phyloP scores from a whole-genome alignment of 35 echinoderm and acorn worm genomes.

The Eucidaris tribuloides region DNA sequence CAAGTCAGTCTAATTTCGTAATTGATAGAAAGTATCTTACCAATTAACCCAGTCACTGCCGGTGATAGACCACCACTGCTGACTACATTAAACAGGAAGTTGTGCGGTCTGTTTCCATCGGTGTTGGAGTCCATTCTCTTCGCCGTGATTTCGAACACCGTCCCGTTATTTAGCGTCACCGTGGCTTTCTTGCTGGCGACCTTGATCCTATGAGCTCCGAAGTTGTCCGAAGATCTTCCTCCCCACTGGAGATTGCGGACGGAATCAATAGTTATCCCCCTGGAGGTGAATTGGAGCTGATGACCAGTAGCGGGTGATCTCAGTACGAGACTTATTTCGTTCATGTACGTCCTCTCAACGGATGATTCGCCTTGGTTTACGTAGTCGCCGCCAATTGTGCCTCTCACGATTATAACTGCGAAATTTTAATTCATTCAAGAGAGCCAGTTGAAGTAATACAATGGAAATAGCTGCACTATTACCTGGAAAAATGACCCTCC shows the following conservation, averaged over 20 bases:
- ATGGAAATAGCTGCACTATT: too few relatives aligned
- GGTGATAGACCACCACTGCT: not conserved
- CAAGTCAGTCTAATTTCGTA: not conserved
- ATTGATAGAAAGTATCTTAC: not conserved
- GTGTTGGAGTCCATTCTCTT: not conserved
- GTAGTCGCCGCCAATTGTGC: not conserved
- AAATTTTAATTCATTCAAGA: too few relatives aligned
- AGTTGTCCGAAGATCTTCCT: not conserved
- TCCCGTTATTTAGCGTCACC: not conserved
- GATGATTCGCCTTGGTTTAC: not conserved
- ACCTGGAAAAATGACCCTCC: not conserved
- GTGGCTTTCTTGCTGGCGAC: not conserved
- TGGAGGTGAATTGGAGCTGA: not conserved
- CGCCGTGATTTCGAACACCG: not conserved
- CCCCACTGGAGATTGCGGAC: not conserved
- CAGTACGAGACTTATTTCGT: not conserved
- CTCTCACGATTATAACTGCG: not conserved
- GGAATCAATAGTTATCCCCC: not conserved
- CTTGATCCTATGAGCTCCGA: not conserved
- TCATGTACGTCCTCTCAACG: not conserved
- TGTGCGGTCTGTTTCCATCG: not conserved
- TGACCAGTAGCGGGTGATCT: not conserved
- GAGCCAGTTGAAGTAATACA: too few relatives aligned
- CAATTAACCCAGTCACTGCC: not conserved
- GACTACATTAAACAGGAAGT: not conserved